Conservation (phyloP, 2,113 vertebrate genomes). For the Syrmaticus mikado region DNA sequence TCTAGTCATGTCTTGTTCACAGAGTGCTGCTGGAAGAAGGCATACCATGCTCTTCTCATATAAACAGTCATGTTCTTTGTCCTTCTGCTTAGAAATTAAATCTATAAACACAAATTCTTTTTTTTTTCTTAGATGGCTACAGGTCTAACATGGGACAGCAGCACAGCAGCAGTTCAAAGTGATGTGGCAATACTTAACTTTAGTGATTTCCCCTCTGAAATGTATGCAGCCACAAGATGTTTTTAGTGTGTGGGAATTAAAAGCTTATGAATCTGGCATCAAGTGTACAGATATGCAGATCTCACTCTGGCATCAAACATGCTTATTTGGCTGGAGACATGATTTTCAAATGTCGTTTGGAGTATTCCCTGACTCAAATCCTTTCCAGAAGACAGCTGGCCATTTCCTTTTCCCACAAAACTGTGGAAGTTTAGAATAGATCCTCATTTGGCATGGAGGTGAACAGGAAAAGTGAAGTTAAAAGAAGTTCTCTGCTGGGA, state of each 20-base stretch:
- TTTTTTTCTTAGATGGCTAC: not conserved
- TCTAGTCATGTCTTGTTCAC: not conserved
- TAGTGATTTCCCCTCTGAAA: not conserved
- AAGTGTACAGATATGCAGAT: not conserved
- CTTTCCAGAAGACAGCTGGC: not conserved
- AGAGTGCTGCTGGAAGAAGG: not conserved
- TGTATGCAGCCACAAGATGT: not conserved
- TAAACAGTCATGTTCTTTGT: not conserved
- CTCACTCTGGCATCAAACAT: not conserved
- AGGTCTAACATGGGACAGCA: not conserved
- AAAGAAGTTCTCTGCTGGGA: conserved; percentile 21
- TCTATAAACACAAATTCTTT: not conserved
- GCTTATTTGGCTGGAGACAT: not conserved
- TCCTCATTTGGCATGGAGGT: not conserved
- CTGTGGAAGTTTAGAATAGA: conserved; percentile 4
- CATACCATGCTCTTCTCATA: not conserved
- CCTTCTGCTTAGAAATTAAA: not conserved
- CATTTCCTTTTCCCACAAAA: not conserved
- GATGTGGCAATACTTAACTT: not conserved
- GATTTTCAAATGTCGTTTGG: not conserved
- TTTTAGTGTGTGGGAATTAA: not conserved
- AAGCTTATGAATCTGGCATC: not conserved
- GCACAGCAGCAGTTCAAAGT: not conserved
- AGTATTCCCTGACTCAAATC: not conserved
- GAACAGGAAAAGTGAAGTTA: conserved; percentile 42